phyloP scores from a whole-genome alignment of 2,888 invertebrate species.

The Thalpophila matura region DNA sequence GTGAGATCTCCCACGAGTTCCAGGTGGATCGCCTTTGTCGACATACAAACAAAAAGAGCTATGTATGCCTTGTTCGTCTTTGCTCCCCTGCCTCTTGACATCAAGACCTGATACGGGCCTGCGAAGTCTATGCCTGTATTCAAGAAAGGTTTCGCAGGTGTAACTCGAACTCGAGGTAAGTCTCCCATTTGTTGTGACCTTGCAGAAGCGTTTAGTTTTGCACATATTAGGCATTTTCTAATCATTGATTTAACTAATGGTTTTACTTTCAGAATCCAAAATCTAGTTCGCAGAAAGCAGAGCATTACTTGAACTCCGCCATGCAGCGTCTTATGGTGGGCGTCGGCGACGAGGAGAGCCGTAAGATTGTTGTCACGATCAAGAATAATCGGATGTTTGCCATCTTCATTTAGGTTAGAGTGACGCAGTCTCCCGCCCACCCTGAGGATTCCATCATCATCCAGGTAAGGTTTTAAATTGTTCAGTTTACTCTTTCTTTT shows the following conservation, averaged over 20 bases:
- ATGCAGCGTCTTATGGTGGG: neutral
- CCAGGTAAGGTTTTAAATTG: slow-evolving; percentile 11
- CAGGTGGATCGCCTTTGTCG: slow-evolving; percentile 13
- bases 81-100: neutral
- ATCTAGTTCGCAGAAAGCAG: neutral
- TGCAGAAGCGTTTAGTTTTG: neutral
- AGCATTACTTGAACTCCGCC: slow-evolving; percentile 9
- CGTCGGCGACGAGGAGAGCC: neutral
- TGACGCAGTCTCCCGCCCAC: slow-evolving; percentile 17
- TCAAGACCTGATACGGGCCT: neutral
- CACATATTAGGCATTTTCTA: neutral
- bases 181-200: slow-evolving; percentile 17
- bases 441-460: slow-evolving; percentile 1
- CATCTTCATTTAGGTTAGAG: slow-evolving; percentile 10
- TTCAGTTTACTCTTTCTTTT: neutral
- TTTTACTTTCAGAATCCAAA: neutral
- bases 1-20: slow-evolving; percentile 19
- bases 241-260: neutral
- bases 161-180: slow-evolving; percentile 3
- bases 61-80: slow-evolving; percentile 5
- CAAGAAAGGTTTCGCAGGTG: slow-evolving; percentile 19
- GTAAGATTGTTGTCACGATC: slow-evolving; percentile 1
- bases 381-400: slow-evolving; percentile 19
- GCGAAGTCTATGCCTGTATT: neutral
- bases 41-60: slow-evolving; percentile 1